Conservation (phyloP, 2,797 vertebrate species). For the Falco berigora region DNA sequence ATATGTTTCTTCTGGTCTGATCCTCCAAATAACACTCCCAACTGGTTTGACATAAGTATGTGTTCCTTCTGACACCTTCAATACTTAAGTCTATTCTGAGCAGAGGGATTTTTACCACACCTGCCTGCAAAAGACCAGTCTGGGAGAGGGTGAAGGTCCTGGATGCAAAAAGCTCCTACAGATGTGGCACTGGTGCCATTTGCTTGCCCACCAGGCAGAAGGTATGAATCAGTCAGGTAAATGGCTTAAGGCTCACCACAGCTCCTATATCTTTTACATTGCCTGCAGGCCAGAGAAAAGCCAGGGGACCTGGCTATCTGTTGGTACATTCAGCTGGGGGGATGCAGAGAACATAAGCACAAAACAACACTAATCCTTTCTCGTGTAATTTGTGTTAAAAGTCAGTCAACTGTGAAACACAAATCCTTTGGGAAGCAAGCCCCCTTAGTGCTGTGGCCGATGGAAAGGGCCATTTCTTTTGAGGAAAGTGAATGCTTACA, state of each 20-base stretch:
- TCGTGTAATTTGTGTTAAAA: not conserved
- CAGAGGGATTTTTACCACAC: not conserved
- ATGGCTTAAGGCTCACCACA: not conserved
- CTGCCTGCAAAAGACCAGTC: not conserved
- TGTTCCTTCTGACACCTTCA: not conserved
- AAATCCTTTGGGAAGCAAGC: not conserved
- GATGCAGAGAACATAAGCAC: not conserved
- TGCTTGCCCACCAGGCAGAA: not conserved
- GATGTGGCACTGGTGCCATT: not conserved
- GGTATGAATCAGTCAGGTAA: not conserved
- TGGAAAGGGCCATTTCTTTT: not conserved
- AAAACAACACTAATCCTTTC: not conserved
- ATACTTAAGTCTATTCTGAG: not conserved
- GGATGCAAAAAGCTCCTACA: not conserved
- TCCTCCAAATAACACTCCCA: not conserved
- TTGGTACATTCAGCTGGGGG: not conserved
- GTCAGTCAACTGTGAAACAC: not conserved
- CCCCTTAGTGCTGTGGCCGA: not conserved
- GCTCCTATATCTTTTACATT: not conserved
- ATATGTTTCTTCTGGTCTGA: not conserved
- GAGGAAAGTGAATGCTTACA: not conserved
- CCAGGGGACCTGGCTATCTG: not conserved
- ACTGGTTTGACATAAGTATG: not conserved
- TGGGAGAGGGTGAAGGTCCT: not conserved
- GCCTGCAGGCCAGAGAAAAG: not conserved